phyloP scores from a whole-genome alignment of 1,140 invertebrate species.

The Aphelinus atriplicis region DNA sequence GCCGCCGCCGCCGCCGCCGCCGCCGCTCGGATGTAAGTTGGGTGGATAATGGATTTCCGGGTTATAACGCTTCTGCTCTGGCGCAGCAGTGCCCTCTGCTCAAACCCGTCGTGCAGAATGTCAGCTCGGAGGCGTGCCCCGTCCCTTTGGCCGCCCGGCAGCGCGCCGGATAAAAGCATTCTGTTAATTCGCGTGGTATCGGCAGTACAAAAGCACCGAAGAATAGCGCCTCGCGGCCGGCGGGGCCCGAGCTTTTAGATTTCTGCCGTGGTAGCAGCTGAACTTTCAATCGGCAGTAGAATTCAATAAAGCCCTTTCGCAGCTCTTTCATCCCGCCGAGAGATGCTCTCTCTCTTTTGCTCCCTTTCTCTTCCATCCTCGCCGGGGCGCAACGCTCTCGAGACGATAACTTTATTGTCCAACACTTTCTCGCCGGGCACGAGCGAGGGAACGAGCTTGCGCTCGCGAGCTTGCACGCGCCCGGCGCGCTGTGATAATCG shows the following conservation, averaged over 20 bases:
- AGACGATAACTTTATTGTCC: conserved; percentile 42
- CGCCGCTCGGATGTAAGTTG: too few relatives aligned
- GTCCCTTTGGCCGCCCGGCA: too few relatives aligned
- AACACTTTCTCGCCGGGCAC: conserved; percentile 30
- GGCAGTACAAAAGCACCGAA: not conserved
- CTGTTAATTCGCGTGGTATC: not conserved
- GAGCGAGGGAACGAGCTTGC: not conserved
- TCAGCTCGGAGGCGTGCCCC: too few relatives aligned
- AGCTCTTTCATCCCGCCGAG: not conserved
- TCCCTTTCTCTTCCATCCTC: conserved; percentile 27
- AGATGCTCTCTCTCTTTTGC: conserved; percentile 22
- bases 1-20: too few relatives aligned
- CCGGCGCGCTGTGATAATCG: conserved; percentile 17
- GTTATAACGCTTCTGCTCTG: too few relatives aligned
- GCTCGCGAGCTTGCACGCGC: not conserved
- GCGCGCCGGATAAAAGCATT: not conserved
- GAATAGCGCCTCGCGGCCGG: conserved; percentile 16
- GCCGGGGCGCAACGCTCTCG: conserved; percentile 22
- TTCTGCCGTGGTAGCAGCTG: conserved; percentile 1
- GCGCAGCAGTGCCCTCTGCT: too few relatives aligned
- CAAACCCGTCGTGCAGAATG: too few relatives aligned
- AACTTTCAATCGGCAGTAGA: conserved; percentile 43
- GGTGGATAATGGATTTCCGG: too few relatives aligned
- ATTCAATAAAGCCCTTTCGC: conserved; percentile 44
- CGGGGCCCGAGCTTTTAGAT: conserved; percentile 35